These are phyloP conservation scores for Cyanoramphus novaezelandiae DNA, from an alignment of 2,113 vertebrate species.

Conservation along the genomic window DNA sequence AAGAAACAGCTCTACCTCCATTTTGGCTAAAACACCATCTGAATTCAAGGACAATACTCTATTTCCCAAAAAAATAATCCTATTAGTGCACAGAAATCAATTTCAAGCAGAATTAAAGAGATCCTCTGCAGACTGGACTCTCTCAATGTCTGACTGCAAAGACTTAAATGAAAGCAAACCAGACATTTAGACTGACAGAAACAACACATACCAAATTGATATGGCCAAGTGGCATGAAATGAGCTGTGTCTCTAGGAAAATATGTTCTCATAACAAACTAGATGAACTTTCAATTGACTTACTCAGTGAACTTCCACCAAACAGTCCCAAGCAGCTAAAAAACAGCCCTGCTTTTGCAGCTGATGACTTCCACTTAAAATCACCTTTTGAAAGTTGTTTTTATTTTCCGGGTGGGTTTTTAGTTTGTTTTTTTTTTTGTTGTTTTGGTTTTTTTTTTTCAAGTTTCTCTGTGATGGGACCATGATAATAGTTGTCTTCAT, in stretches of 20 bases:
- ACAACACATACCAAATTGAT: neutral
- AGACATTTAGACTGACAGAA: neutral
- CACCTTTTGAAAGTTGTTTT: neutral
- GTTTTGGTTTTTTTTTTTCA: neutral
- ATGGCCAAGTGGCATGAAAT: neutral
- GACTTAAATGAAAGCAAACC: neutral
- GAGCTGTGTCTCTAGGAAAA: neutral
- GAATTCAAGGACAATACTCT: neutral
- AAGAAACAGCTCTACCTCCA: neutral
- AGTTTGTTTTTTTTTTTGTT: no score
- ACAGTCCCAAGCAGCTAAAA: neutral
- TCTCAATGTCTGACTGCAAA: neutral
- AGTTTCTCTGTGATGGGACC: neutral
- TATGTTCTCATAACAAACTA: neutral
- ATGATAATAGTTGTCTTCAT: neutral
- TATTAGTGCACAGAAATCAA: neutral
- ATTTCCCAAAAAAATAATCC: constrained; percentile 19
- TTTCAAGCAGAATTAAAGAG: neutral
- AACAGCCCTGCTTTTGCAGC: neutral
- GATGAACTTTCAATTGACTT: neutral
- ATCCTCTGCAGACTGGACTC: neutral
- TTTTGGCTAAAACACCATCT: neutral
- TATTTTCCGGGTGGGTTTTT: neutral
- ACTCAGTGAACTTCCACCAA: neutral
- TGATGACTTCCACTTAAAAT: neutral